Conservation (phyloP, 2,113 vertebrate species). For the Barbus barbus region DNA sequence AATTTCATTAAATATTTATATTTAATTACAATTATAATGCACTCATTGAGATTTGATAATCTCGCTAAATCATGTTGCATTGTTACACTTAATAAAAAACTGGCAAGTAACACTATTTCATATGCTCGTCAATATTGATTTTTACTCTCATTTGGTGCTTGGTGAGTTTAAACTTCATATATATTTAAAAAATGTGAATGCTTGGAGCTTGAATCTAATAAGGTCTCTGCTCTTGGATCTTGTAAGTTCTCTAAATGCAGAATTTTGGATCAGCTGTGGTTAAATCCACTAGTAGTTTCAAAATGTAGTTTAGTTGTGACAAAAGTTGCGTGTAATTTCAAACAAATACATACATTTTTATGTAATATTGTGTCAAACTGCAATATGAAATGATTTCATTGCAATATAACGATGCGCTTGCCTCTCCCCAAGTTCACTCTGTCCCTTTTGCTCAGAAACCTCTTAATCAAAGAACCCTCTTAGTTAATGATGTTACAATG, state of each 20-base stretch:
- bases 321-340: not conserved
- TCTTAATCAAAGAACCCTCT: slow-evolving; percentile 52
- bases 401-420: not conserved
- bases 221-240: too few relatives aligned
- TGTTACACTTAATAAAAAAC: too few relatives aligned
- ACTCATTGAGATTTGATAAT: too few relatives aligned
- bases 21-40: too few relatives aligned
- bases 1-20: not conserved
- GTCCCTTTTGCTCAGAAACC: slow-evolving; percentile 40
- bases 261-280: not conserved
- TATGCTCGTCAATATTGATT: not conserved
- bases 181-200: not conserved
- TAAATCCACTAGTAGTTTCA: not conserved
- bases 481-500: slow-evolving; percentile 49
- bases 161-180: not conserved
- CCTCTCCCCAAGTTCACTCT: slow-evolving; percentile 44
- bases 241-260: too few relatives aligned
- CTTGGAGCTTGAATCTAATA: not conserved
- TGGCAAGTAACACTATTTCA: too few relatives aligned
- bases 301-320: not conserved
- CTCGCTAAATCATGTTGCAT: too few relatives aligned
- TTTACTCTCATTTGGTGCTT: not conserved
- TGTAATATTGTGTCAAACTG: not conserved
- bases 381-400: not conserved
- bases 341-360: not conserved